Conservation (phyloP, 2,888 invertebrate genomes). For the Phragmatobia fuliginosa region DNA sequence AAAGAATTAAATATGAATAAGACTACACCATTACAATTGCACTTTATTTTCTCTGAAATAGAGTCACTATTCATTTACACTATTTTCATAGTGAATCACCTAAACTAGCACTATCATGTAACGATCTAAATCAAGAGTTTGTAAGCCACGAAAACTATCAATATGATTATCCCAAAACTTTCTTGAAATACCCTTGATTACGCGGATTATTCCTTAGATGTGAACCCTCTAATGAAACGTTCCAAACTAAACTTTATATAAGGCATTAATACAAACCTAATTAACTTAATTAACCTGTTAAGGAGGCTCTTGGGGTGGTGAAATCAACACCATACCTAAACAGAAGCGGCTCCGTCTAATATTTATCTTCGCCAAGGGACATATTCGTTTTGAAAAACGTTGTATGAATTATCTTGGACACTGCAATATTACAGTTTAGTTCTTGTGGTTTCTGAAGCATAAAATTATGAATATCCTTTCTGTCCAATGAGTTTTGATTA, state of each 20-base stretch:
- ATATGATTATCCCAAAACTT: constrained; percentile 10
- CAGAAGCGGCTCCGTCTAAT: constrained; percentile 20
- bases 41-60: background rate
- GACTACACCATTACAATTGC: background rate
- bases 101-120: background rate
- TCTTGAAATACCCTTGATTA: background rate
- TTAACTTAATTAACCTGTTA: constrained; percentile 52
- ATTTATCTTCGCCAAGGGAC: constrained; percentile 26
- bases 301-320: constrained; percentile 37
- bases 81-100: background rate
- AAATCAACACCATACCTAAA: constrained; percentile 51
- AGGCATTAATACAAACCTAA: constrained; percentile 46
- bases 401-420: constrained; percentile 35
- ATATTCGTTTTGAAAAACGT: constrained; percentile 47
- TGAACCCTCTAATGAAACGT: constrained; percentile 10
- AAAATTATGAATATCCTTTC: constrained; percentile 21
- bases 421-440: constrained; percentile 29
- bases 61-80: background rate
- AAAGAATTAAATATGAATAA: too few relatives aligned
- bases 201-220: background rate
- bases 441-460: background rate
- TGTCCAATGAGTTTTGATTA: background rate
- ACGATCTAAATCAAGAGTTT: constrained; percentile 1
- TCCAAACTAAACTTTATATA: constrained; percentile 16
- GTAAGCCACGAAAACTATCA: constrained; percentile 5